phyloP scores from a whole-genome alignment of 2,888 invertebrate genomes.

The Ctenicera cuprea region DNA sequence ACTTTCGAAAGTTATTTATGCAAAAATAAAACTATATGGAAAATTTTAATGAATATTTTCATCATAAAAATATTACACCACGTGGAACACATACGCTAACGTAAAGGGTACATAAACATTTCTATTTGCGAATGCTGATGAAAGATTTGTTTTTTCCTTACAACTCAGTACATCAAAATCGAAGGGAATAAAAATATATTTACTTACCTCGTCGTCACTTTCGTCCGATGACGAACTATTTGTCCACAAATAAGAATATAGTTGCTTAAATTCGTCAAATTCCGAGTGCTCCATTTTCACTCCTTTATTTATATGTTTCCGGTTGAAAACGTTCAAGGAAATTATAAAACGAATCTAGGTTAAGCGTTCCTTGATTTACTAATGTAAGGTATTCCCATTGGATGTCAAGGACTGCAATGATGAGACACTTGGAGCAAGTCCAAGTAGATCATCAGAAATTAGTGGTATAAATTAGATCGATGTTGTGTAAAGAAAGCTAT shows the following conservation, averaged over 20 bases:
- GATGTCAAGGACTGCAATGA: constrained; percentile 25
- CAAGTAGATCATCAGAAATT: constrained; percentile 24
- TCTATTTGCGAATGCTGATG: too few relatives aligned
- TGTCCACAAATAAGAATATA: constrained; percentile 6
- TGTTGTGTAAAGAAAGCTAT: constrained; percentile 1
- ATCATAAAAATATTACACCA: too few relatives aligned
- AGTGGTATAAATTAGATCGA: background rate
- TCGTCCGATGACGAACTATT: background rate
- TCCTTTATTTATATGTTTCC: constrained; percentile 16
- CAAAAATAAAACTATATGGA: too few relatives aligned
- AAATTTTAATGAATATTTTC: too few relatives aligned
- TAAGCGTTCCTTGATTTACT: constrained; percentile 29
- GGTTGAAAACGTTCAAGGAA: constrained; percentile 34
- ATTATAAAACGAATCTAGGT: constrained; percentile 39
- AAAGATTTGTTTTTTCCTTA: too few relatives aligned
- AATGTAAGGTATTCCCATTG: constrained; percentile 33
- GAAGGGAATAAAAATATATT: background rate
- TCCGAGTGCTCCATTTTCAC: background rate
- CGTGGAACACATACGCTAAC: too few relatives aligned
- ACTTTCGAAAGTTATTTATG: too few relatives aligned
- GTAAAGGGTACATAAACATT: too few relatives aligned
- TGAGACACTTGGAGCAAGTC: constrained; percentile 26
- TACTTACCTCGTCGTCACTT: constrained; percentile 25
- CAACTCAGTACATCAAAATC: too few relatives aligned
- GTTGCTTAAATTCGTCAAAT: background rate